Conservation (phyloP, 2,797 vertebrate species). For the Lepus townsendii region DNA sequence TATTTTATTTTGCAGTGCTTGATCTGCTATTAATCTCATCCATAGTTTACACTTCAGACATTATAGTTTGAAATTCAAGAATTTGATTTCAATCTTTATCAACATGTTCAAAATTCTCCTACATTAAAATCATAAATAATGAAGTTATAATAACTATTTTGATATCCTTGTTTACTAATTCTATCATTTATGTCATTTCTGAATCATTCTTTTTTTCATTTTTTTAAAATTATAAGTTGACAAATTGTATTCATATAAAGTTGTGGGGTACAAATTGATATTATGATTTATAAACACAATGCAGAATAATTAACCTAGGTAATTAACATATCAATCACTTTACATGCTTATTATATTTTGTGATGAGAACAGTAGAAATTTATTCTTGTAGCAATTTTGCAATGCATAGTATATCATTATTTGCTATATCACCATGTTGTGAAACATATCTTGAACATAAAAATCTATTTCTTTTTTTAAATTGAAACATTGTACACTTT, state of each 20-base stretch:
- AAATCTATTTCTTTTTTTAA: background rate
- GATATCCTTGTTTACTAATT: background rate
- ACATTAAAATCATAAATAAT: background rate
- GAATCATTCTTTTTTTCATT: background rate
- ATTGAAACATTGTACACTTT: background rate
- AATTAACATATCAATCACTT: background rate
- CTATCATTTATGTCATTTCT: background rate
- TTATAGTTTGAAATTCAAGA: background rate
- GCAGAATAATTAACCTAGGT: background rate
- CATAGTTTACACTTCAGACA: background rate
- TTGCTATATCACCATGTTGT: background rate
- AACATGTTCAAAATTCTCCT: background rate
- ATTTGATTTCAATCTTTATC: slow-evolving; percentile 6
- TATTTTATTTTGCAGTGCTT: background rate
- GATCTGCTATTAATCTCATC: background rate
- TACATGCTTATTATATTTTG: background rate
- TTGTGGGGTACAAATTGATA: background rate
- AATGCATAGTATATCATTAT: background rate
- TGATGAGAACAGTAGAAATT: background rate
- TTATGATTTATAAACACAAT: background rate
- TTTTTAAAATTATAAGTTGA: background rate
- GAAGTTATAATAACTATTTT: background rate
- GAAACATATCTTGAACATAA: background rate
- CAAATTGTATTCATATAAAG: background rate
- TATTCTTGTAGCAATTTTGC: background rate